Base-by-base conservation (phyloP, 2,113 vertebrate genomes). In the Cyprinodon brontotheroides region DNA sequence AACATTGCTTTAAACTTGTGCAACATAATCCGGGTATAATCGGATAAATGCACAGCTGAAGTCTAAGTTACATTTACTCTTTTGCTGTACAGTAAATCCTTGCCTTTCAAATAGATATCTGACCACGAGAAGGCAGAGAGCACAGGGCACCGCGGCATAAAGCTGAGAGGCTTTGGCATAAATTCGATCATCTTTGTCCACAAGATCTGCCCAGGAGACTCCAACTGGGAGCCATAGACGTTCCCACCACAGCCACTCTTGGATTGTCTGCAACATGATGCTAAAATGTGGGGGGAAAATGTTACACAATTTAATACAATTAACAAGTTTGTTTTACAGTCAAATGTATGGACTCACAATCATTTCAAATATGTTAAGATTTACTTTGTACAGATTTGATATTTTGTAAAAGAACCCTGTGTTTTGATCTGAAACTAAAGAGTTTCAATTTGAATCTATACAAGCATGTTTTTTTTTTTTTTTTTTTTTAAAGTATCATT, bases 201-300 rank as follows among this genome's bases (percentile, higher is more conserved):
- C 92, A n/a, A 97, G 92, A 78, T 97, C 90, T 4, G 91, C 91
- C 97, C 96, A 97, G 0, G 95, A 96, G 66, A 94, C 65, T 0
- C 93, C 93, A 13, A 38, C 82, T 61, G 97, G 97, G 79, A 98
- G 94, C 96, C 97, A 98, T 70, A 96, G 91, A 72, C 89, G 93
- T 72, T 98, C 96, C 94, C 93, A 94, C 96, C 96, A 98, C 92
- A 98, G 94, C 95, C 95, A 97, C 76, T 95, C 94, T 11, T 84
- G 87, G 66, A 96, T 48, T 3, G 73, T 83, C 74, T 90, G 86
- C 73, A 90, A 80, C 93, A 93, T 92, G 64, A 62, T 80, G 68
- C 73, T 67, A 11, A 37, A 79, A 82, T 73, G 9, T 57, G 50
- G 48, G 17, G 15, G 53, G 15, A 63, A 47, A 64, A 70, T 40